Percentiles rank a stretch among this genome's conserved stretches.
Conservation (phyloP, 2,888 invertebrate genomes). For the Lamellibrachia satsuma region DNA sequence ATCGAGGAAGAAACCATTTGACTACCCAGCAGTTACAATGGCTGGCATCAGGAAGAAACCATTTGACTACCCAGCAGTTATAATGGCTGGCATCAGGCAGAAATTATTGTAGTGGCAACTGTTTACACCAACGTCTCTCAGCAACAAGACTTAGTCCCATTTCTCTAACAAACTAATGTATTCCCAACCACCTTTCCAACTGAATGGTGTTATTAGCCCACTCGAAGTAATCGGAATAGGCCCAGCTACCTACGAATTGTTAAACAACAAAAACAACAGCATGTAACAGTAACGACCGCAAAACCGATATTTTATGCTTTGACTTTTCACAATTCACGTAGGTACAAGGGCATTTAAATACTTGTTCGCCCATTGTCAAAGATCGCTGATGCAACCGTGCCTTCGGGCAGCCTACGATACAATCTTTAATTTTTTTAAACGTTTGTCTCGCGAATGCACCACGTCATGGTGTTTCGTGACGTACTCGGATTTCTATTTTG, state of each 20-base stretch:
- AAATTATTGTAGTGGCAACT: too few relatives aligned
- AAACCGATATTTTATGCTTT: neutral
- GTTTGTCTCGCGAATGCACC: neutral
- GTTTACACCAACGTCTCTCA: too few relatives aligned
- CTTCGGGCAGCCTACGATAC: neutral
- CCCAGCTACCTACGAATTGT: neutral
- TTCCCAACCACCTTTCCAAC: too few relatives aligned
- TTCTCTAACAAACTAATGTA: too few relatives aligned
- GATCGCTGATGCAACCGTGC: neutral
- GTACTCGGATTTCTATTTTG: slow-evolving; percentile 9
- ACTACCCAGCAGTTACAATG: too few relatives aligned
- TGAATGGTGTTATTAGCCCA: too few relatives aligned
- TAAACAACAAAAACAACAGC: neutral
- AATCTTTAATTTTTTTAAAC: neutral
- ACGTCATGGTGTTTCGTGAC: neutral
- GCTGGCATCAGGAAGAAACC: too few relatives aligned
- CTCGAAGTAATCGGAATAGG: too few relatives aligned
- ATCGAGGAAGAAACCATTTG: too few relatives aligned
- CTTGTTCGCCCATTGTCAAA: neutral
- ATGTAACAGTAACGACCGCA: neutral
- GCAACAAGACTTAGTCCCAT: too few relatives aligned
- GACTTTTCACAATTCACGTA: neutral
- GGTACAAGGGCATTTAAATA: neutral
- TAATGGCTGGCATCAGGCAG: too few relatives aligned
- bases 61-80: too few relatives aligned